These are phyloP conservation scores for Drepanosiphum platanoidis DNA, from an alignment of 2,888 invertebrate genomes.

Conservation along the genomic window DNA sequence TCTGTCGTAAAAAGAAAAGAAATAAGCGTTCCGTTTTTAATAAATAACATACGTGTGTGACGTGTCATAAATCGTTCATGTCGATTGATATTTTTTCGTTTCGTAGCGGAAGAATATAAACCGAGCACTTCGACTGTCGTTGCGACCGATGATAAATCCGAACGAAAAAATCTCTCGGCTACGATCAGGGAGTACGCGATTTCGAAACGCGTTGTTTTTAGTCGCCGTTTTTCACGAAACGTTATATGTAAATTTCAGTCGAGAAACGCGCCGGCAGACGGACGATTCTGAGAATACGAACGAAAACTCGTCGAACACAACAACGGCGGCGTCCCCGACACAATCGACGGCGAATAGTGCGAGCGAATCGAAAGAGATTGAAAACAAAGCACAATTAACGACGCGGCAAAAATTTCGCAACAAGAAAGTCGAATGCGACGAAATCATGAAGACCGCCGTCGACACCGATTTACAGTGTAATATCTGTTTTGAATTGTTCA, in stretches of 20 bases:
- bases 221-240: no score
- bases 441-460: neutral
- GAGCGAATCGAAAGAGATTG: neutral
- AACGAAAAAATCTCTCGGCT: no score
- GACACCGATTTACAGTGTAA: constrained; percentile 24
- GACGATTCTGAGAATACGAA: neutral
- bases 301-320: neutral
- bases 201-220: no score
- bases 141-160: neutral
- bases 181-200: no score
- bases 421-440: neutral
- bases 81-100: neutral
- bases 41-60: no score
- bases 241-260: no score
- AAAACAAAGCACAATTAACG: no score
- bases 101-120: neutral
- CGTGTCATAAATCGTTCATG: no score
- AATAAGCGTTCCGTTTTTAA: no score
- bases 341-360: neutral
- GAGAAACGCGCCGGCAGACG: no score
- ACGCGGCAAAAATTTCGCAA: neutral
- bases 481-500: constrained; percentile 32
- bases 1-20: no score
- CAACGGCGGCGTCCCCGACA: no score
- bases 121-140: neutral